Conservation (phyloP, 2,113 vertebrate genomes). For the Burhinus oedicnemus region DNA sequence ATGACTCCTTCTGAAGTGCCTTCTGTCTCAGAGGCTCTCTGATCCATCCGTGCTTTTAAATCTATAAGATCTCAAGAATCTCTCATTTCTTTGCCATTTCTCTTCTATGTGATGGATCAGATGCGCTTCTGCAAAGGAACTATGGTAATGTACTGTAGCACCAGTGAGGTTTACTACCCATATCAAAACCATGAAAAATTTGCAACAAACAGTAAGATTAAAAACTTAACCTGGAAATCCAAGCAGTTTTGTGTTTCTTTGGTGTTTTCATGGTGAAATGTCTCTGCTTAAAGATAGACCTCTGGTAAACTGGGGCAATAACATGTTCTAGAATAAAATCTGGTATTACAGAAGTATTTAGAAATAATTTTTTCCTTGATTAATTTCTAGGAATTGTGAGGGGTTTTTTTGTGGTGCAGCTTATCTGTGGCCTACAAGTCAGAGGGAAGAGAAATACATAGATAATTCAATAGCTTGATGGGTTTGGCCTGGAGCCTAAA, state of each 20-base stretch:
- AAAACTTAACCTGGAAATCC: background rate
- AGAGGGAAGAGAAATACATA: background rate
- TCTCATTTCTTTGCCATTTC: background rate
- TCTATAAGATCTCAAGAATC: background rate
- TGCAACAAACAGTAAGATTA: background rate
- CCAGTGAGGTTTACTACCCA: background rate
- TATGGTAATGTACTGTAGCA: background rate
- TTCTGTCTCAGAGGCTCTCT: background rate
- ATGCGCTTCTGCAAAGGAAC: background rate
- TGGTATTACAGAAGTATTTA: background rate
- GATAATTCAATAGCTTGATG: background rate
- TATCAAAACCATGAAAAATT: background rate
- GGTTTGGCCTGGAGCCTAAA: background rate
- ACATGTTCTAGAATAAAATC: background rate
- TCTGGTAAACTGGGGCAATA: background rate
- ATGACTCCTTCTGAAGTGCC: background rate
- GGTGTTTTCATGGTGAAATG: background rate
- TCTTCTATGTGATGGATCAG: background rate
- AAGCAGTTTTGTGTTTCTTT: background rate
- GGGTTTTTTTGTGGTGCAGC: background rate
- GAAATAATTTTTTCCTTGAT: background rate
- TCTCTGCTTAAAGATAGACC: background rate
- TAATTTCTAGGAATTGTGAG: background rate
- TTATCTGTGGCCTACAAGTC: background rate
- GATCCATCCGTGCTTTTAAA: background rate